Percentiles rank a stretch among this genome's conserved stretches.
Evolutionary conservation across 2,113 vertebrate genomes (phyloP).

Genomic region (Gallinago paraguaiae): DNA sequence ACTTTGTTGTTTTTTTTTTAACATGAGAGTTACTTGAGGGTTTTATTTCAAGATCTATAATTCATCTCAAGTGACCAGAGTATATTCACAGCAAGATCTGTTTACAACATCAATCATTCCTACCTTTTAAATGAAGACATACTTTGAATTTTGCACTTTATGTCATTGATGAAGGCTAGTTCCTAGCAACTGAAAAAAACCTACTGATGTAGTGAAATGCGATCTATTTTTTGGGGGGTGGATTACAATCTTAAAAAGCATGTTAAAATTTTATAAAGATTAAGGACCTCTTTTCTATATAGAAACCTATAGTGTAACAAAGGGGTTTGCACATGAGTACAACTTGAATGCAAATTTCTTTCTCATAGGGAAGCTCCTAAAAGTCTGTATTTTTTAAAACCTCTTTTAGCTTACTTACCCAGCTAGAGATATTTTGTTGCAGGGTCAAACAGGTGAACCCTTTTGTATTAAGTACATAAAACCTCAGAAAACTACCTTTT

Average conservation of each 20-base stretch:
- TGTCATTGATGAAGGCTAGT: neutral
- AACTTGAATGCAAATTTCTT: neutral
- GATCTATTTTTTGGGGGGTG: neutral
- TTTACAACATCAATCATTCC: neutral
- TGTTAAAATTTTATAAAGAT: neutral
- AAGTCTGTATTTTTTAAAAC: neutral
- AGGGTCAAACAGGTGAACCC: neutral
- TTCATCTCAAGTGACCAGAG: neutral
- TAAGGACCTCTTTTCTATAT: neutral
- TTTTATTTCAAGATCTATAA: neutral
- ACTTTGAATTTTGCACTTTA: neutral
- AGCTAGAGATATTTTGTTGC: neutral
- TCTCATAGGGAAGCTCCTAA: neutral
- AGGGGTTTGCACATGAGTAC: neutral
- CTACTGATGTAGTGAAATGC: neutral
- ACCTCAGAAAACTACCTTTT: neutral
- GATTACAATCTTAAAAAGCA: neutral
- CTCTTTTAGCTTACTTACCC: neutral
- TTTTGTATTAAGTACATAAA: neutral
- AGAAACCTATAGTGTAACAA: neutral
- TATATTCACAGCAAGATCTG: neutral
- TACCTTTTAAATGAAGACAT: neutral
- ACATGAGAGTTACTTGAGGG: neutral
- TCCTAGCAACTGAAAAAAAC: neutral
- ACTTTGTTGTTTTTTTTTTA: neutral